phyloP scores from a whole-genome alignment of 2,888 invertebrate genomes.

The Sturmia bella region DNA sequence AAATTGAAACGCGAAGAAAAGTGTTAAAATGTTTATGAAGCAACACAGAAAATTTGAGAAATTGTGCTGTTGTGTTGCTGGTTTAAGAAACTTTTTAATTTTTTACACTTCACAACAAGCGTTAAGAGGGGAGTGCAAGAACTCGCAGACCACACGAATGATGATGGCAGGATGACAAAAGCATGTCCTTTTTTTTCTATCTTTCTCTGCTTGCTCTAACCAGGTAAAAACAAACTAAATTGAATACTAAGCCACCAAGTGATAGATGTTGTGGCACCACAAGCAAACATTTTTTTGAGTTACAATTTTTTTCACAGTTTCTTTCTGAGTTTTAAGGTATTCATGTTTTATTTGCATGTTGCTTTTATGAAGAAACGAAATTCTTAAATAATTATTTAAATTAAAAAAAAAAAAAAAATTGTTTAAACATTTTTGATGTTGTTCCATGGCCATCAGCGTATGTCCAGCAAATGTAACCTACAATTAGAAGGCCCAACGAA shows the following conservation, averaged over 20 bases:
- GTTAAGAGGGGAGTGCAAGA: slow-evolving; percentile 55
- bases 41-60: slow-evolving; percentile 26
- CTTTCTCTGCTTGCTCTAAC: too few species aligned
- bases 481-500: too few species aligned
- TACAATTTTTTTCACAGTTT: not conserved
- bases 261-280: slow-evolving; percentile 52
- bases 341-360: not conserved
- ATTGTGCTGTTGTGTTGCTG: slow-evolving; percentile 31
- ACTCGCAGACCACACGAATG: slow-evolving; percentile 32
- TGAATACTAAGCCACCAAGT: slow-evolving; percentile 61
- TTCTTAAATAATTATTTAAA: too few species aligned
- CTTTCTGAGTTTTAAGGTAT: slow-evolving; percentile 9
- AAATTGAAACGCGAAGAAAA: not conserved
- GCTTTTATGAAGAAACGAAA: too few species aligned
- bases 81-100: slow-evolving; percentile 61
- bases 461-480: too few species aligned
- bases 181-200: not conserved
- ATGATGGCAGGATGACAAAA: slow-evolving; percentile 46
- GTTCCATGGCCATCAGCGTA: too few species aligned
- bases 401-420: too few species aligned
- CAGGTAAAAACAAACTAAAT: slow-evolving; percentile 26
- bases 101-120: slow-evolving; percentile 59
- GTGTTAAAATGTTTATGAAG: slow-evolving; percentile 55
- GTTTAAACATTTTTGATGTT: too few species aligned
- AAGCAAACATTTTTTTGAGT: slow-evolving; percentile 7